Base-by-base conservation (phyloP, 2,113 vertebrate species). In the Nipponia nippon region DNA sequence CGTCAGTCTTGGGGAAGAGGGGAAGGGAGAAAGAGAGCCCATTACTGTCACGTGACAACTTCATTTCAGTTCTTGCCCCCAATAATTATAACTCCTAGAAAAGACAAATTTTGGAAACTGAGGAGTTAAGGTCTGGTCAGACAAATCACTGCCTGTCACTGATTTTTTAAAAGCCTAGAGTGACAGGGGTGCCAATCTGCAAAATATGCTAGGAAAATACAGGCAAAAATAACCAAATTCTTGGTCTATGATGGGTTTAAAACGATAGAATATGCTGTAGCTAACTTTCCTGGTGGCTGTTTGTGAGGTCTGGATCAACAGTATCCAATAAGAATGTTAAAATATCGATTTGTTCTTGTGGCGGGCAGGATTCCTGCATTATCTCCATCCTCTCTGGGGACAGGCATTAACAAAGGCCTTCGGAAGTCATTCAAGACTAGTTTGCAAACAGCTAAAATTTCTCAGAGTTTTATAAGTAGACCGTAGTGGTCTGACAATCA, bases 381-480 rank as follows among this genome's bases (percentile, higher is more conserved):
- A 92, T 82, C 83, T 89, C 42, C 46, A 17, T 87, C 50, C 23
- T 73, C 71, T 58, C 42, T 71, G 72, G 93, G 86, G 59, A 94
- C 73, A 75, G 86, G 70, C 61, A 80, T 20, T 38, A 87, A 93
- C 66, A 96, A 87, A 93, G 79, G 55, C 82, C 85, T 93, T 93
- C 40, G 16, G 13, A 91, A 83, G 79, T 95, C 56, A 23, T 93
- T 96, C 83, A 86, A 78, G 72, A 55, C 40, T 73, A 56, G 81
- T 93, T 96, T 95, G 87, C 11, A n/a, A 95, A 72, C 71, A 92
- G 93, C 86, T 97, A 56, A 96, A 92, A 95, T 95, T 93, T 90
- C 83, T 94, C 75, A 32, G 89, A 34, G 67, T 94, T 96, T 95
- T 81, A 2, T 32, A 88, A 95, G 83, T 81, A 86, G 85, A 27